Evolutionary conservation across 1,140 invertebrate species (phyloP).

Genomic region (Antheraea pernyi): DNA sequence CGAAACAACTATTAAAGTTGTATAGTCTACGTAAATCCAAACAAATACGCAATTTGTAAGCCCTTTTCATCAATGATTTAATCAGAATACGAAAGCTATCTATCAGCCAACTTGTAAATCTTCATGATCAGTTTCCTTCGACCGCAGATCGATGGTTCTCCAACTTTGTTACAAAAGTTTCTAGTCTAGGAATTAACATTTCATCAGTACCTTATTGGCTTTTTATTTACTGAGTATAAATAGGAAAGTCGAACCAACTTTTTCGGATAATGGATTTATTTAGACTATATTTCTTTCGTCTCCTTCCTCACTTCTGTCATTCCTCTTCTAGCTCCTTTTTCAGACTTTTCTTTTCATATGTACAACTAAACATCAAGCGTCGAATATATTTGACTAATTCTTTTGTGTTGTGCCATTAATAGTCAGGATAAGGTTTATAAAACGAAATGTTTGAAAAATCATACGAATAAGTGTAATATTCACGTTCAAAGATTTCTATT

Average conservation of each 20-base stretch:
- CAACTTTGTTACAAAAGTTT: not conserved
- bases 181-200: not conserved
- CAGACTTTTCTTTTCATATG: too few relatives aligned
- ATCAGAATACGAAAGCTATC: not conserved
- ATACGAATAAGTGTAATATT: too few relatives aligned
- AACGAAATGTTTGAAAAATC: too few relatives aligned
- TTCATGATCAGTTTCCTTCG: slow-evolving; percentile 4
- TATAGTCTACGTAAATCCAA: not conserved
- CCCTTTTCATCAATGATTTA: not conserved
- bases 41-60: not conserved
- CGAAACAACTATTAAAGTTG: too few relatives aligned
- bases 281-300: too few relatives aligned
- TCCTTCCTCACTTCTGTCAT: too few relatives aligned
- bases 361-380: too few relatives aligned
- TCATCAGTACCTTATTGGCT: not conserved
- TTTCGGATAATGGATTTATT: not conserved
- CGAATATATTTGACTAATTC: too few relatives aligned
- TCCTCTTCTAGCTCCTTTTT: too few relatives aligned
- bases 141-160: not conserved
- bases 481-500: too few relatives aligned
- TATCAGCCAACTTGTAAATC: not conserved
- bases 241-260: not conserved
- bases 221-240: not conserved
- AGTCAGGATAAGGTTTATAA: too few relatives aligned
- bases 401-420: too few relatives aligned